Evolutionary conservation across 2,888 invertebrate genomes (phyloP), one percentile per base, ranked within the genome.

Genomic region (Tenthredo distinguenda): DNA sequence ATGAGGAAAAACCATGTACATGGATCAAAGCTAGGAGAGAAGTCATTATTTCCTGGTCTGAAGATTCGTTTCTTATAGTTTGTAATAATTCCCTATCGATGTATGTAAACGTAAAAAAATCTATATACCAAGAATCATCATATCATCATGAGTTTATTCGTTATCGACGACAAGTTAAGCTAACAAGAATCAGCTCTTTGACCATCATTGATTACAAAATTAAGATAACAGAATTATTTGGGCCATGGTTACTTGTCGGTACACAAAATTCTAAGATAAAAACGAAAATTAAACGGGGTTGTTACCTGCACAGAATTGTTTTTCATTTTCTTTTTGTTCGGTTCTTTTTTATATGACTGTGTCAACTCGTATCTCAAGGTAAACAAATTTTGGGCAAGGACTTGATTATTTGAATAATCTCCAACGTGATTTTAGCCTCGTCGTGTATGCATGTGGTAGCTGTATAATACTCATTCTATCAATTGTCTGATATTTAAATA

Each of bases 401-500:
- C 62, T 62, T 62, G 62, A 62, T 26, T 62, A 26, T 50, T 50
- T n/a, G 18, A 50, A 50, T 50, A 50, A 50, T 50, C 50, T n/a
- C 18, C 2, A 12, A 18, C 50, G 18, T 50, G 18, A 50, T 50
- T 50, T 18, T n/a, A 55, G 55, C 55, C 55, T 55, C 5, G 55
- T 55, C 55, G 6, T n/a, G n/a, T 55, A n/a, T 55, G n/a, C n/a
- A 1, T 55, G n/a, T n/a, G 55, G 50, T 50, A 55, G 18, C 18
- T 55, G n/a, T 55, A 62, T 62, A 62, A 62, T 62, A 62, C 62
- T 21, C 3, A 26, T 26, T 26, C 62, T 26, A 62, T 62, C 68
- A 68, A 34, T 68, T 68, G 15, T 68, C 68, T 34, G 68, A 72
- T 72, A 40, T 74, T 43, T 43, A 12, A 74, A 43, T 74, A 43